Evolutionary conservation across 2,888 invertebrate species (phyloP), one percentile per base, ranked within the genome.

Genomic region (Oligia fasciuncula): DNA sequence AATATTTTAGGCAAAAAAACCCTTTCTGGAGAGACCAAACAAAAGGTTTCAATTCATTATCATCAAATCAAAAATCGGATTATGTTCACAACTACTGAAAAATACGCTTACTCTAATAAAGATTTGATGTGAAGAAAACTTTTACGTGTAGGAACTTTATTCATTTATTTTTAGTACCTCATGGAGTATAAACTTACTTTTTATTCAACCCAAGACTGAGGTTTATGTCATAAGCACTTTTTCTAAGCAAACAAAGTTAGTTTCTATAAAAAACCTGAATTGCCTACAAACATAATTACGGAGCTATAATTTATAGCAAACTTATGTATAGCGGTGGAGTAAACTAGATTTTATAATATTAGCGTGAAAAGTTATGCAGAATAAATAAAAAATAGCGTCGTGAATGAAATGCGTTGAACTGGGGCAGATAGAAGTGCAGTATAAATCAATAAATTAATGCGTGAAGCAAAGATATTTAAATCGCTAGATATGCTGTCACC

Each of bases 321-420:
- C 54, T 43, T 57, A 60, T 23, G 17, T 62, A 40, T 46, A 68
- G 49, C 13, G 3, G 62, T 63, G 23, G 76, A 51, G 70, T 62
- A 74, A 73, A 74, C 71, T 80, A 79, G 63, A 73, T 65, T 66
- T 72, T 40, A 74, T 17, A n/a, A n/a, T 51, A 63, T 43, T 4
- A 69, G 70, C 71, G 73, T 72, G 57, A 57, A 75, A 82, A 66
- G 63, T 51, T 66, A 51, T 29, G 60, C 51, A 62, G 11, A 65
- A 77, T 77, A 76, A 68, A 77, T 73, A 81, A 54, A 77, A 85
- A 69, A n/a, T 29, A 74, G 19, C 67, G 35, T 63, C 1, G 54
- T 67, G 40, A 62, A 65, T 51, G 19, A 46, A 72, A 62, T 46
- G 40, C 62, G 51, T 35, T 19, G 35, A 19, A 11, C 65, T 5